Conservation (phyloP, 2,797 vertebrate genomes). For the Pogonophryne albipinna region DNA sequence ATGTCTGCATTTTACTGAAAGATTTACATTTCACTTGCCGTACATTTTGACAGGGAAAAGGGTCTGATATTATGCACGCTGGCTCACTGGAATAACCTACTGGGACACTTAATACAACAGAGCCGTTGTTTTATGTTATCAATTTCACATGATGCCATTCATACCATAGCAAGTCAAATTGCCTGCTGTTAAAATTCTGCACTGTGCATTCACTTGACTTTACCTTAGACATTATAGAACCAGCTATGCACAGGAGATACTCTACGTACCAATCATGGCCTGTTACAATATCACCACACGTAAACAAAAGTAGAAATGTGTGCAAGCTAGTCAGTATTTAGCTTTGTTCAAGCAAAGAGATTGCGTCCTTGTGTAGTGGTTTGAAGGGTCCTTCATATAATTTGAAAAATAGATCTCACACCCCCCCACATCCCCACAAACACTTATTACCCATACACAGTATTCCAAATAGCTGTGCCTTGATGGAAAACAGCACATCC, state of each 20-base stretch:
- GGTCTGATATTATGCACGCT: background rate
- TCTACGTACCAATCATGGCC: background rate
- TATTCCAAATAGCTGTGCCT: constrained; percentile 79
- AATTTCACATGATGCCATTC: background rate
- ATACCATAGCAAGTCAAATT: background rate
- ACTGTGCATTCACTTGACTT: background rate
- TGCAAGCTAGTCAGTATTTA: background rate
- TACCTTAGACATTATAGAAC: background rate
- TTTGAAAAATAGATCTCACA: constrained; percentile 73
- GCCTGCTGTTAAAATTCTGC: too few relatives aligned
- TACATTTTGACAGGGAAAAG: too few relatives aligned
- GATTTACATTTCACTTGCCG: too few relatives aligned
- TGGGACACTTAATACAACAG: background rate
- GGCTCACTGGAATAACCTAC: background rate
- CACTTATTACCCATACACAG: constrained; percentile 41
- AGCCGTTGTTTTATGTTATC: too few relatives aligned
- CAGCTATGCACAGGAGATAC: background rate
- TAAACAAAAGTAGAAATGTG: background rate
- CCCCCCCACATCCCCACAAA: constrained; percentile 9
- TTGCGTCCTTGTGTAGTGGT: constrained; percentile 46
- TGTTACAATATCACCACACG: background rate
- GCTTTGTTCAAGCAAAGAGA: constrained; percentile 12
- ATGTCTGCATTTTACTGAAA: too few relatives aligned
- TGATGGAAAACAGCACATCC: constrained; percentile 81
- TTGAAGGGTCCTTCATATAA: constrained; percentile 84